Conservation (phyloP, 1,140 invertebrate genomes). For the Hetaerina americana region DNA sequence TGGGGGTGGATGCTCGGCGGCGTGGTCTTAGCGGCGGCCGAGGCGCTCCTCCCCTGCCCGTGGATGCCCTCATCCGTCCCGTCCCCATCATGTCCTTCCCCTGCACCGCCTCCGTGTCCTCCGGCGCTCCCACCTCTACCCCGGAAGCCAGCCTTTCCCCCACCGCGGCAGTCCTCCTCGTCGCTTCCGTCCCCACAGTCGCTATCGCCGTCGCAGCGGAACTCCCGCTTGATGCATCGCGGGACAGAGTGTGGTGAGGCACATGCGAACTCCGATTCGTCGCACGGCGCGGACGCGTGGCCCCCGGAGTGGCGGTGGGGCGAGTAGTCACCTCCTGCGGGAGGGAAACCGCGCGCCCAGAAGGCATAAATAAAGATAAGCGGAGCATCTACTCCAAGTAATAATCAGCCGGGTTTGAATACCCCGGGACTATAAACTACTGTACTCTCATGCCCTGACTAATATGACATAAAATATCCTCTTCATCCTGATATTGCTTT, state of each 20-base stretch:
- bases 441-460: no score
- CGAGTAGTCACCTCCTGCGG: not conserved
- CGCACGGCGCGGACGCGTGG: conserved; percentile 33
- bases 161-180: conserved; percentile 52
- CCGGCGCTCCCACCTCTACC: not conserved
- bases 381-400: not conserved
- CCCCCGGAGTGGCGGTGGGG: not conserved
- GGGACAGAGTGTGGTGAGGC: conserved; percentile 27
- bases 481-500: no score
- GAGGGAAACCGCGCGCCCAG: not conserved
- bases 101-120: no score
- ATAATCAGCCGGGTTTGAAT: no score
- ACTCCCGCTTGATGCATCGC: conserved; percentile 53
- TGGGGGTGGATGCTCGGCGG: not conserved
- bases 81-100: no score
- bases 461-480: no score
- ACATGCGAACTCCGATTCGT: conserved; percentile 58
- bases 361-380: not conserved
- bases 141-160: conserved; percentile 19
- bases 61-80: not conserved
- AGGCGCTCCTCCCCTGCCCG: not conserved
- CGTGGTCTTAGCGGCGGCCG: not conserved
- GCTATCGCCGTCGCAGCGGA: conserved; percentile 74
- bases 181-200: conserved; percentile 82
- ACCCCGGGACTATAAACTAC: no score